These are phyloP conservation scores for Leptinotarsa peninsularis DNA, from an alignment of 2,888 invertebrate species.

Conservation along the genomic window DNA sequence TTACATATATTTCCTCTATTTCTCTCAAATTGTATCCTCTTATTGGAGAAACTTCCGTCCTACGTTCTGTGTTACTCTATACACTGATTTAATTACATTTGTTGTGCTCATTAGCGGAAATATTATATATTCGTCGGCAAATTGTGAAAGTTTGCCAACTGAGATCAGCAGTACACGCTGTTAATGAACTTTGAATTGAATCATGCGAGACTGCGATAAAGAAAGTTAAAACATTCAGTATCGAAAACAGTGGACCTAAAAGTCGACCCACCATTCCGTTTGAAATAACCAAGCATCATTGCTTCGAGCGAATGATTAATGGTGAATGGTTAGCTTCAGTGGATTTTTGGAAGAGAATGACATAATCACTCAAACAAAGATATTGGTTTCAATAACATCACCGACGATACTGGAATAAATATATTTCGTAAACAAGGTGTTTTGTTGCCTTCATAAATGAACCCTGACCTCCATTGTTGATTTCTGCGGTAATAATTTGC, in stretches of 20 bases:
- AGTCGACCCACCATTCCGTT: not conserved
- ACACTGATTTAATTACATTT: not conserved
- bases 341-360: not conserved
- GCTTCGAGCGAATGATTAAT: not conserved
- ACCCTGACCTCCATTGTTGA: conserved; percentile 1
- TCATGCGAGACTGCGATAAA: not conserved
- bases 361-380: not conserved
- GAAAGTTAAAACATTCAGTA: not conserved
- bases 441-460: not conserved
- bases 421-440: not conserved
- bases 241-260: not conserved
- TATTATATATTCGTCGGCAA: not conserved
- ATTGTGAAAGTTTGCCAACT: conserved; percentile 5
- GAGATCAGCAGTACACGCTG: not conserved
- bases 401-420: not conserved
- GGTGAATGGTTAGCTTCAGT: not conserved
- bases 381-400: not conserved
- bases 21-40: not conserved
- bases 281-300: not conserved
- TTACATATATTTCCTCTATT: no score
- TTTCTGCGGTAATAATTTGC: not conserved
- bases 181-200: conserved; percentile 10
- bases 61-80: not conserved
- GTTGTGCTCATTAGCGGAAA: conserved; percentile 2
- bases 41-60: not conserved